Percentiles rank a stretch among this genome's conserved stretches.
These are phyloP conservation scores for Rhipidura dahli DNA, from an alignment of 2,113 vertebrate genomes.

Conservation along the genomic window DNA sequence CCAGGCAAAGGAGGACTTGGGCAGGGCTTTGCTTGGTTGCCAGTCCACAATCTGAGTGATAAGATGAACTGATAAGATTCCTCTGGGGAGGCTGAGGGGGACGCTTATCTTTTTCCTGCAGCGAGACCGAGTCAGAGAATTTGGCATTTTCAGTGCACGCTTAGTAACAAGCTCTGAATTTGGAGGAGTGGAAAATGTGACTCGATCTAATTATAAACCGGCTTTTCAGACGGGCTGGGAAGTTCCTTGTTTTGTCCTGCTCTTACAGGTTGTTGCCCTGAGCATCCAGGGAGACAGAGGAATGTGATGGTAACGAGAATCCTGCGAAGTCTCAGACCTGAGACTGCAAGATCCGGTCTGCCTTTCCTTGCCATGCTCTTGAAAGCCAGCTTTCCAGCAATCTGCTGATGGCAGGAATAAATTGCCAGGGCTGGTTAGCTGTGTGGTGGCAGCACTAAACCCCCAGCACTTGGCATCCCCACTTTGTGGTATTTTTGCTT, in stretches of 20 bases:
- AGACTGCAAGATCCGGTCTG: neutral
- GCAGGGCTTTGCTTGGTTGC: neutral
- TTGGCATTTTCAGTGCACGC: neutral
- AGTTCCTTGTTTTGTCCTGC: constrained; percentile 45
- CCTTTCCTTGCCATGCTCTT: neutral
- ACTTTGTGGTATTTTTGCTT: constrained; percentile 31
- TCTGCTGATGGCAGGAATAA: constrained; percentile 56
- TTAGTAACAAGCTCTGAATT: constrained; percentile 37
- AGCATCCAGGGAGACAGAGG: neutral
- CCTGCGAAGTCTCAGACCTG: neutral
- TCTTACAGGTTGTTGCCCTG: neutral
- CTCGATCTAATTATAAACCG: constrained; percentile 55
- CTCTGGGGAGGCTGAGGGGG: neutral
- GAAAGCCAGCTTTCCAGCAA: neutral
- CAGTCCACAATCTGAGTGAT: neutral
- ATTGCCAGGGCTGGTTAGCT: constrained; percentile 4
- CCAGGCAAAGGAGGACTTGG: neutral
- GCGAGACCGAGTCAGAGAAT: neutral
- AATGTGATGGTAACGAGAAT: neutral
- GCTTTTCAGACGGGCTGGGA: constrained; percentile 11
- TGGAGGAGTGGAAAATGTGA: constrained; percentile 59
- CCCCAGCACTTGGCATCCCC: constrained; percentile 35
- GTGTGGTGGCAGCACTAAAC: neutral
- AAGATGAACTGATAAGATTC: constrained; percentile 41
- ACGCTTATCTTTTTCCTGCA: constrained; percentile 43